Conservation (phyloP, 2,797 vertebrate species). For the Capromys pilorides region DNA sequence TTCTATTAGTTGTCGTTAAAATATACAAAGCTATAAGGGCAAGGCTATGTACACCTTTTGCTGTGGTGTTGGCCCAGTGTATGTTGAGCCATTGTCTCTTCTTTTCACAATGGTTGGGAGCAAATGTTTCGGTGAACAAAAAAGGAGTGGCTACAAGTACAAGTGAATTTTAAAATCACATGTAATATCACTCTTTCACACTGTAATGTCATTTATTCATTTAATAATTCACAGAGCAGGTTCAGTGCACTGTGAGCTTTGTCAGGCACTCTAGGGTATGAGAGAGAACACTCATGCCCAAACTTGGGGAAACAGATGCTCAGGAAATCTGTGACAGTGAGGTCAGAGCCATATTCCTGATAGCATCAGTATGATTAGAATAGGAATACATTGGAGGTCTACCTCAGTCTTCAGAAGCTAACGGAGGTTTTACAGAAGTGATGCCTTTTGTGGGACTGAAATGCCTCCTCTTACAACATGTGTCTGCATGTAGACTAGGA, state of each 20-base stretch:
- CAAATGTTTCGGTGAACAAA: not conserved
- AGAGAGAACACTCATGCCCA: not conserved
- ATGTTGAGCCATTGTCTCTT: not conserved
- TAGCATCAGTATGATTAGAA: no score
- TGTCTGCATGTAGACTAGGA: not conserved
- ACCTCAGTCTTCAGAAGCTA: not conserved
- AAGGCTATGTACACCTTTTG: not conserved
- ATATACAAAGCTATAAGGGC: not conserved
- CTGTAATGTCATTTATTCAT: not conserved
- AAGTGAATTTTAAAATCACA: not conserved
- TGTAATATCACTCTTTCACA: not conserved
- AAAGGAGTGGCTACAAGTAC: not conserved
- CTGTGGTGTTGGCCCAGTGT: not conserved
- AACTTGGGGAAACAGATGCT: not conserved
- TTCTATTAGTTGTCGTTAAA: not conserved
- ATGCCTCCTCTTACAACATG: not conserved
- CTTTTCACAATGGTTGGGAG: not conserved
- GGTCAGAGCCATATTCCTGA: not conserved
- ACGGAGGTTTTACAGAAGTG: not conserved
- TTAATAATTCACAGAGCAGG: not conserved
- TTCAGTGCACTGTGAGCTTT: not conserved
- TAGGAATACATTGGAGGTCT: not conserved
- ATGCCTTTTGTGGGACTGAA: not conserved
- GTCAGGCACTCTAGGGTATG: not conserved
- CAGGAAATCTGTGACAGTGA: no score